A percentile compares a stretch with the other conserved stretches of the same genome.
Evolutionary conservation across 2,797 vertebrate genomes (phyloP).

Genomic region (Chelonia mydas): DNA sequence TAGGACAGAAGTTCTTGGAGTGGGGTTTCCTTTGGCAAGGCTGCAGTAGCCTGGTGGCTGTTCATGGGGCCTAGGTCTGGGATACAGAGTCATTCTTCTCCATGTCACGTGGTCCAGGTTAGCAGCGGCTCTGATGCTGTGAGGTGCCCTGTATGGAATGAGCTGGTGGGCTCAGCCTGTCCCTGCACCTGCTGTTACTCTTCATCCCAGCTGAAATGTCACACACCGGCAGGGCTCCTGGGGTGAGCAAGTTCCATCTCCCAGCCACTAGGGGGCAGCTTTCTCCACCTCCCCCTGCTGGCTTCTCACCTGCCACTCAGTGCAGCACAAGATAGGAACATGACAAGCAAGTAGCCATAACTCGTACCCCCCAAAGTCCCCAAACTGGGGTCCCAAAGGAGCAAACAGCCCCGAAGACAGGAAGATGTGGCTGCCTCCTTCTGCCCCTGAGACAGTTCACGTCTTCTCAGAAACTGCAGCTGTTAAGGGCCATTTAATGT

Average conservation of each 20-base stretch:
- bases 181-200: not conserved
- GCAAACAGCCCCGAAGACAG: not conserved
- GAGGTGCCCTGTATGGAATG: not conserved
- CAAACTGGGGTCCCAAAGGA: not conserved
- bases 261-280: not conserved
- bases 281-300: not conserved
- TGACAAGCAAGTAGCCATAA: not conserved
- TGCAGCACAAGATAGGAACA: not conserved
- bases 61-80: not conserved
- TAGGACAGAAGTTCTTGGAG: accelerated
- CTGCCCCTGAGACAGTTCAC: not conserved
- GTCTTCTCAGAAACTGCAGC: not conserved
- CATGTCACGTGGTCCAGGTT: no score
- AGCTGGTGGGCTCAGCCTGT: not conserved
- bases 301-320: not conserved
- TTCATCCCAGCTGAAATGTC: not conserved
- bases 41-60: not conserved
- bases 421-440: no score
- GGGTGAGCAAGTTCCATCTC: not conserved
- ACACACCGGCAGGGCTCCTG: not conserved
- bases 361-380: not conserved
- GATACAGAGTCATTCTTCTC: not conserved
- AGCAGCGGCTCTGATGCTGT: not conserved
- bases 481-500: not conserved
- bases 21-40: not conserved